A percentile compares a stretch with the other conserved stretches of the same genome.
Evolutionary conservation across 2,113 vertebrate species (phyloP).

Genomic region (Odontophorus gujanensis): DNA sequence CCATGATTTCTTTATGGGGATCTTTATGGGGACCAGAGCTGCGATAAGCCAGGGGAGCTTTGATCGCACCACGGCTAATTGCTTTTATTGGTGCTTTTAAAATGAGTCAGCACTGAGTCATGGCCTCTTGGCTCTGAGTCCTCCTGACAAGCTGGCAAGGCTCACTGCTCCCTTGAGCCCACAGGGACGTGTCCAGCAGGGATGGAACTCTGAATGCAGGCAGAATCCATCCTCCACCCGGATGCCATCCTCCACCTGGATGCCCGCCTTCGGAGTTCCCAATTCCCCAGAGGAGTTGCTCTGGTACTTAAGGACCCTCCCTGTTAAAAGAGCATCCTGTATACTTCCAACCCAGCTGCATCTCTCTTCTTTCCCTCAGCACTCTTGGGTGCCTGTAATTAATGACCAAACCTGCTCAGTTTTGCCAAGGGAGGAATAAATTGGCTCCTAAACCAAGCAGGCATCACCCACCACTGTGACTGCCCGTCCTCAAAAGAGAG

Average conservation of each 20-base stretch:
- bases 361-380: not conserved
- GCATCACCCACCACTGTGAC: not conserved
- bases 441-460: not conserved
- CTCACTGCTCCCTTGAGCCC: not conserved
- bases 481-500: not conserved
- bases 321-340: not conserved
- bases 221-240: not conserved
- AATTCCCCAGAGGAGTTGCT: not conserved
- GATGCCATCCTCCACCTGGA: not conserved
- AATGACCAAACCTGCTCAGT: not conserved
- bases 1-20: not conserved
- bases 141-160: fast-evolving
- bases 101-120: not conserved
- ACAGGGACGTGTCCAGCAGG: not conserved
- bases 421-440: not conserved
- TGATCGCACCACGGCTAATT: not conserved
- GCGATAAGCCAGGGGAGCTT: constrained; percentile 10
- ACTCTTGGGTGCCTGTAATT: not conserved
- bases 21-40: fast-evolving
- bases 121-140: not conserved
- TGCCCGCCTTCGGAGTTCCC: not conserved
- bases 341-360: not conserved
- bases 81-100: not conserved
- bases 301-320: not conserved
- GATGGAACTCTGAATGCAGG: not conserved